Percentiles rank a stretch among this genome's conserved stretches.
Evolutionary conservation across 2,797 vertebrate species (phyloP).

Genomic region (Schizopygopsis pylzovi): DNA sequence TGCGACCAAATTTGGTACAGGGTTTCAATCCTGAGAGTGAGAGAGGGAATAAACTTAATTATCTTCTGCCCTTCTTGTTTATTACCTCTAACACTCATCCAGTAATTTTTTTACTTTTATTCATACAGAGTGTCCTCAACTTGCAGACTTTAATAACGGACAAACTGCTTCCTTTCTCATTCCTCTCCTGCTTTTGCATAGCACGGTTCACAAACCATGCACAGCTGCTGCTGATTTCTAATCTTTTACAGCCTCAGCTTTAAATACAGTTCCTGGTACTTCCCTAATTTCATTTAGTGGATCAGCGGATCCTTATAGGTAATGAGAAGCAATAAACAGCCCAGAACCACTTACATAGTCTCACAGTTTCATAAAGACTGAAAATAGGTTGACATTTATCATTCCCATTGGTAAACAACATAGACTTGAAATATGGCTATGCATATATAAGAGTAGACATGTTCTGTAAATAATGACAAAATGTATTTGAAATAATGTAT

Average conservation of each 20-base stretch:
- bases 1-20: slow-evolving; percentile 31
- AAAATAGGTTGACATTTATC: slow-evolving; percentile 39
- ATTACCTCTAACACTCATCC: slow-evolving; percentile 43
- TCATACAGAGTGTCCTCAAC: slow-evolving; percentile 35
- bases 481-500: neutral
- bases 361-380: slow-evolving; percentile 26
- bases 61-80: slow-evolving; percentile 17
- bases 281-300: slow-evolving; percentile 21
- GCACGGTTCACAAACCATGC: slow-evolving; percentile 1
- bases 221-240: slow-evolving; percentile 44
- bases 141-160: slow-evolving; percentile 37
- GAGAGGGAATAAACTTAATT: slow-evolving; percentile 17
- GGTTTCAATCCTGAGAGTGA: slow-evolving; percentile 10
- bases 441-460: neutral
- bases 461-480: neutral
- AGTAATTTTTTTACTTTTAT: slow-evolving; percentile 7
- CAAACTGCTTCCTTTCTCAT: neutral
- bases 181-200: neutral
- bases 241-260: slow-evolving; percentile 42
- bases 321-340: slow-evolving; percentile 37
- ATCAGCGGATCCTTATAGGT: slow-evolving; percentile 5
- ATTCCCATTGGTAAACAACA: slow-evolving; percentile 29
- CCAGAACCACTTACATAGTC: slow-evolving; percentile 26
- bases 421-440: slow-evolving; percentile 23
- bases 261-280: slow-evolving; percentile 21